These are phyloP conservation scores for Lycaon pictus DNA, from an alignment of 2,113 vertebrate genomes.

Conservation along the genomic window DNA sequence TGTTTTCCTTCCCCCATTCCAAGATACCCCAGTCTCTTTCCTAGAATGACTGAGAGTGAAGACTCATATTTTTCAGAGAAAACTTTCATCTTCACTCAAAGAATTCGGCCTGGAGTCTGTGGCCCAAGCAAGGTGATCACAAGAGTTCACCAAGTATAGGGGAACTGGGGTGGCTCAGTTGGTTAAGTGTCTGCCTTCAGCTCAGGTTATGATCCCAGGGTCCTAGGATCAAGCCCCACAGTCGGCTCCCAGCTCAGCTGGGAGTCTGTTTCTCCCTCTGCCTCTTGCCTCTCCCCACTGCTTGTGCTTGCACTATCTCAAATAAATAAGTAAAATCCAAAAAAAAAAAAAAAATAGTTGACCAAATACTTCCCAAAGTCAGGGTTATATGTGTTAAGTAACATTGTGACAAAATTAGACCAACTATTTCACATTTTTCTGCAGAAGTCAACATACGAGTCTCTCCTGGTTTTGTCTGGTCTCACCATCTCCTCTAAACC, in stretches of 20 bases:
- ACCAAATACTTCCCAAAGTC: background rate
- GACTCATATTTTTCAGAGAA: background rate
- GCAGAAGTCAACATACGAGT: background rate
- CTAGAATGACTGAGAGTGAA: background rate
- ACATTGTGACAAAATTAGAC: background rate
- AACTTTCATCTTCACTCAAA: background rate
- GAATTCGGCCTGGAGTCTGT: background rate
- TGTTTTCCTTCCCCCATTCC: background rate
- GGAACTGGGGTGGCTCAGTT: no score
- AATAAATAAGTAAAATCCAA: no score
- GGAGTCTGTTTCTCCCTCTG: no score
- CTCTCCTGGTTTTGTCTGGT: background rate
- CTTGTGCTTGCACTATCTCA: no score
- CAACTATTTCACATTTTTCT: background rate
- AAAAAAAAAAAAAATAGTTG: background rate
- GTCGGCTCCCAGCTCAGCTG: no score
- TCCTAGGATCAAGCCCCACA: no score
- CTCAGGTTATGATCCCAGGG: no score
- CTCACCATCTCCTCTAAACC: background rate
- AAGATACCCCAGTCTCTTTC: background rate
- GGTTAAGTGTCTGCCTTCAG: no score
- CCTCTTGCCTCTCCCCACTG: no score
- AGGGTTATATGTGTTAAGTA: background rate
- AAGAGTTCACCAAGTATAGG: background rate
- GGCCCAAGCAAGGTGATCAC: background rate